These are phyloP conservation scores for honey bee (Apis mellifera) DNA, from an alignment of 1,140 invertebrate species.

Conservation along the genomic window DNA sequence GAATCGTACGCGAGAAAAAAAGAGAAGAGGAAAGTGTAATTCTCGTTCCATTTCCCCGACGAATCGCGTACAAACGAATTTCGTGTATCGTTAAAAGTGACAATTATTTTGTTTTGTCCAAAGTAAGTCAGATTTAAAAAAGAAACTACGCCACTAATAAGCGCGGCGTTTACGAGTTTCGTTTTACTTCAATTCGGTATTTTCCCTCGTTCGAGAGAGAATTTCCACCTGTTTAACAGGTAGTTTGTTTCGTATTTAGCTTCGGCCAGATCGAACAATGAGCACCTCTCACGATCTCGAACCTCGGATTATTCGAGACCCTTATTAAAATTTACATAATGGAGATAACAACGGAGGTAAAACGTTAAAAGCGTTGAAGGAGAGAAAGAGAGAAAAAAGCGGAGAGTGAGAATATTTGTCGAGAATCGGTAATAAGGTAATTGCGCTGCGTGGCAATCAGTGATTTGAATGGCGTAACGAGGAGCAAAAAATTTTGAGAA, in stretches of 20 bases:
- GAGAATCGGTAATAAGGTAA: no score
- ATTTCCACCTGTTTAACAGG: not conserved
- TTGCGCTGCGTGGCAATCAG: no score
- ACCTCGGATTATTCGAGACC: not conserved
- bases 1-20: no score
- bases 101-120: not conserved
- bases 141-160: no score
- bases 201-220: not conserved
- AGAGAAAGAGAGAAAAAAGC: no score
- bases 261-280: not conserved
- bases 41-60: no score
- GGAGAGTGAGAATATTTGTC: no score
- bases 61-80: no score
- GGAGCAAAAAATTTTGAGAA: constrained; percentile 26
- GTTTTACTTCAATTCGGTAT: not conserved
- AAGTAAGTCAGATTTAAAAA: not conserved
- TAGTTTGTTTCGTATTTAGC: not conserved
- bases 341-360: not conserved
- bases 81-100: no score
- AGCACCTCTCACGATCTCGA: not conserved
- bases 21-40: no score
- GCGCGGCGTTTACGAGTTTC: no score
- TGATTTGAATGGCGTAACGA: not conserved
- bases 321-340: constrained; percentile 10
- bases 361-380: not conserved